These are phyloP conservation scores for Lacerta bilineata DNA, from an alignment of 2,797 vertebrate species.

Conservation along the genomic window DNA sequence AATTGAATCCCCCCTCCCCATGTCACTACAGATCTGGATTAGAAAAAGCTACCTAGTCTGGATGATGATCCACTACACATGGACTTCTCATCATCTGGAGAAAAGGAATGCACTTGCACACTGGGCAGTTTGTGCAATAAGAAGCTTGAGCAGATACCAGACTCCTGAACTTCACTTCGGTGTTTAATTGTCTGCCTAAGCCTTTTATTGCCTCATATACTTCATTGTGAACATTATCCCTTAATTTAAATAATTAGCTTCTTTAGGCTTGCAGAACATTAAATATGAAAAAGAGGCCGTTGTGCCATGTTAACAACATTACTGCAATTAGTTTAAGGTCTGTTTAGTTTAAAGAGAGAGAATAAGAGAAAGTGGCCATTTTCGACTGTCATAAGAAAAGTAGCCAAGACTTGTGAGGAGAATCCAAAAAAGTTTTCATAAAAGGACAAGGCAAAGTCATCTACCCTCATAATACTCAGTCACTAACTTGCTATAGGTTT, in stretches of 20 bases:
- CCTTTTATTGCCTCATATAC: constrained; percentile 50
- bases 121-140: background rate
- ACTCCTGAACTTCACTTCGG: constrained; percentile 23
- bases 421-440: background rate
- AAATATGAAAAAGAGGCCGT: constrained; percentile 22
- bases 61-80: background rate
- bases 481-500: background rate
- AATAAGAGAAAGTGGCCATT: constrained; percentile 6
- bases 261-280: constrained; percentile 43
- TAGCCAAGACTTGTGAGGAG: background rate
- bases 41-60: background rate
- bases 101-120: background rate
- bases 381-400: background rate
- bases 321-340: constrained; percentile 33
- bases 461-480: background rate
- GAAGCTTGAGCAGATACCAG: background rate
- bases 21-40: background rate
- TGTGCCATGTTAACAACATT: constrained; percentile 8
- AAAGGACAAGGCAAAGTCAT: background rate
- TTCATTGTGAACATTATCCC: constrained; percentile 42
- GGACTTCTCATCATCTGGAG: background rate
- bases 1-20: background rate
- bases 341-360: constrained; percentile 10
- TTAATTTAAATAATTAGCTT: constrained; percentile 58
- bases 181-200: constrained; percentile 48